phyloP scores from a whole-genome alignment of 2,797 vertebrate species.

The Bradypodion ventrale region DNA sequence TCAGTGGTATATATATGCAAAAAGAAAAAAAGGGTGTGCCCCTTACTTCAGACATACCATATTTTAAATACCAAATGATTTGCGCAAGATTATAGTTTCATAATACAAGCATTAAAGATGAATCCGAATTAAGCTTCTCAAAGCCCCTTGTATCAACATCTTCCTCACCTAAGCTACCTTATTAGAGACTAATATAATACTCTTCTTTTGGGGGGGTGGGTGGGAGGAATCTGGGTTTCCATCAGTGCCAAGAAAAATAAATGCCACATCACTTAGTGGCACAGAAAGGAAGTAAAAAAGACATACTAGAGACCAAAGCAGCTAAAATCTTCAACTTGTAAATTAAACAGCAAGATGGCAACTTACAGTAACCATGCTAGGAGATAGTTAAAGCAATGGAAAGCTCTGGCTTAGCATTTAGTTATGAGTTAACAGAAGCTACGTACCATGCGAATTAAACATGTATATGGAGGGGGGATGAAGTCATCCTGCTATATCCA shows the following conservation, averaged over 20 bases:
- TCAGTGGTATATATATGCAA: slow-evolving; percentile 58
- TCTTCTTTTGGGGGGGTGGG: slow-evolving; percentile 38
- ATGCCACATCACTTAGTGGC: slow-evolving; percentile 34
- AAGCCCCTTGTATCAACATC: slow-evolving; percentile 12
- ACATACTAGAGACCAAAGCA: slow-evolving; percentile 33
- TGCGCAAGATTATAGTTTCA: slow-evolving; percentile 52
- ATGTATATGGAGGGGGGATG: slow-evolving; percentile 30
- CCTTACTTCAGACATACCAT: slow-evolving; percentile 41
- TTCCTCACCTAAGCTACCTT: slow-evolving; percentile 28
- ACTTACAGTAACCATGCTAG: slow-evolving; percentile 56
- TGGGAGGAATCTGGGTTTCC: slow-evolving; percentile 40
- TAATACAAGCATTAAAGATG: slow-evolving; percentile 47
- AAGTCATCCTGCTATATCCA: slow-evolving; percentile 43
- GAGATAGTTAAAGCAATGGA: slow-evolving; percentile 45
- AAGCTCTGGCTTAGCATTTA: slow-evolving; percentile 27
- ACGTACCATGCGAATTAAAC: slow-evolving; percentile 58
- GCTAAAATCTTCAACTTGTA: slow-evolving; percentile 39
- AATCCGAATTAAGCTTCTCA: slow-evolving; percentile 42
- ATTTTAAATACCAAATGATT: slow-evolving; percentile 59
- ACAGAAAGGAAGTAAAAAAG: slow-evolving; percentile 36
- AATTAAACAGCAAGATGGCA: slow-evolving; percentile 52
- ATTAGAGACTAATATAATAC: slow-evolving; percentile 41
- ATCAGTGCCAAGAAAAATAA: slow-evolving; percentile 54
- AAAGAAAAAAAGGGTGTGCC: slow-evolving; percentile 28
- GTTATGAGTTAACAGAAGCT: slow-evolving; percentile 56